Conservation (phyloP, 2,113 vertebrate species). For the Ammodramus savannarum region DNA sequence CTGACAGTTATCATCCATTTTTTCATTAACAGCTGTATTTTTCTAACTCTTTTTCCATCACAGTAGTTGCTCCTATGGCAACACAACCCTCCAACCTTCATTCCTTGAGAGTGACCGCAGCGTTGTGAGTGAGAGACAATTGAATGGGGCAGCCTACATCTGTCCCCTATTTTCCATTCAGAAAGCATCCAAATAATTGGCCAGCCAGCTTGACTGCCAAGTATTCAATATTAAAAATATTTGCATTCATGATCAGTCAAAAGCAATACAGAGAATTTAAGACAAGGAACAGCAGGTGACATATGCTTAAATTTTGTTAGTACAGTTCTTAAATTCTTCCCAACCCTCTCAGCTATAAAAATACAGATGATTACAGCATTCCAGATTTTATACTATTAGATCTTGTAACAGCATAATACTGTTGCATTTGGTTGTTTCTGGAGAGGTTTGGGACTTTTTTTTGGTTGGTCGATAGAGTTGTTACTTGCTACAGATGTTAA, state of each 20-base stretch:
- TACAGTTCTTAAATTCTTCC: not conserved
- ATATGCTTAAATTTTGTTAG: not conserved
- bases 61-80: conserved; percentile 17
- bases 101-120: not conserved
- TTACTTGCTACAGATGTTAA: not conserved
- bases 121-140: not conserved
- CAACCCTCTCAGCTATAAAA: not conserved
- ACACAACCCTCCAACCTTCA: not conserved
- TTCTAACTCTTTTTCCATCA: conserved; percentile 24
- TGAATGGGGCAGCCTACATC: not conserved
- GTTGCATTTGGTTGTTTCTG: not conserved
- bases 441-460: not conserved
- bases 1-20: not conserved
- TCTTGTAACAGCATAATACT: not conserved
- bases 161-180: not conserved
- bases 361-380: not conserved
- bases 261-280: not conserved
- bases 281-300: not conserved
- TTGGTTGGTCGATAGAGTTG: not conserved
- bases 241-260: not conserved
- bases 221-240: conserved; percentile 8
- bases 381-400: not conserved
- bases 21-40: conserved; percentile 12
- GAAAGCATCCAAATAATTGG: not conserved
- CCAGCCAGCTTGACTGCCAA: not conserved